Evolutionary conservation across 2,113 vertebrate genomes (phyloP), one percentile per base, ranked within the genome.

Genomic region (Chrysochloris asiatica): DNA sequence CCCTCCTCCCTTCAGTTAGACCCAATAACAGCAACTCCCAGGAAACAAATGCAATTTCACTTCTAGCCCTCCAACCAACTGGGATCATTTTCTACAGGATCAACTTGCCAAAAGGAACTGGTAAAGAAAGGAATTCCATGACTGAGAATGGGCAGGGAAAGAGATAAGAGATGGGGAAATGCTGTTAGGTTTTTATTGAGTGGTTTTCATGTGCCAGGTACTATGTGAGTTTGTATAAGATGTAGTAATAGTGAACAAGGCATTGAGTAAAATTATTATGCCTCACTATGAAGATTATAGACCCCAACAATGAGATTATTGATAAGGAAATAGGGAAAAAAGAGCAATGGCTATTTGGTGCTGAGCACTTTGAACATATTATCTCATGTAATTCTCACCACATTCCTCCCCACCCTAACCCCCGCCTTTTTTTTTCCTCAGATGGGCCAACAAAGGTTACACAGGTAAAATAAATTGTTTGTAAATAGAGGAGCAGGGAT

Each of bases 51-150:
- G 26, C 16, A 79, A 11, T 72, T 83, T 86, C 47, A 21, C 36
- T 79, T 65, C 83, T 61, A 59, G n/a, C 36, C 50, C 33, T 65
- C 28, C 26, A 61, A 47, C 69, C 71, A 76, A 43, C 63, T 92
- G 72, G 65, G 59, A 26, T 61, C 71, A 75, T 63, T 82, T 48
- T 90, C n/a, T 22, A 38, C 38, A 52, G 3, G 75, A 76, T 63
- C 89, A 12, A 10, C 73, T 90, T 92, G 50, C 10, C 71, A 59
- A 79, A n/a, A 82, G 56, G 50, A 93, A 41, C 83, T 28, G 92
- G 91, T 96, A 95, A 92, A 80, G 71, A 59, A 30, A 38, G 52
- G 83, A 43, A 65, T 76, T 54, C 61, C n/a, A 24, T 67, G n/a
- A 36, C 22, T 83, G 56, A 43, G 71, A 92, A 73, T 33, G 59